Evolutionary conservation across 2,888 invertebrate genomes (phyloP), one percentile per base, ranked within the genome.

Genomic region (Drosophila heteroneura): DNA sequence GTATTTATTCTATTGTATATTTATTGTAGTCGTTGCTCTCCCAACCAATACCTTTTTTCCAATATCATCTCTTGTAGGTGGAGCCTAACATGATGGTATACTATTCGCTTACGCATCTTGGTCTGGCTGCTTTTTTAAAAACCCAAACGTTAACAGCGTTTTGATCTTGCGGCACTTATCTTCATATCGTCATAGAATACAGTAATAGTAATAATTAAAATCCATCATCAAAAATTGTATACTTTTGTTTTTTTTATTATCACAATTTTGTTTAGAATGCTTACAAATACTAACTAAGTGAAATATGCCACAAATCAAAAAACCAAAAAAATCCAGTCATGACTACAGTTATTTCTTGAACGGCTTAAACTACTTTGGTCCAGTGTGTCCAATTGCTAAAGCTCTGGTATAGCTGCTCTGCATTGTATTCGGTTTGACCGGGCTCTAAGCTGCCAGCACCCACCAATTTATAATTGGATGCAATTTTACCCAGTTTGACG

Each of bases 351-450:
- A 39, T 35, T 22, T 61, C 51, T 53, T 53, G 32, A 28, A 41
- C 60, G 9, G 30, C 26, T 60, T 49, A 58, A 33, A 12, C 14
- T 10, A 19, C 68, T 56, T 73, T 60, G 89, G 49, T 87, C 93
- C 93, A 97, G 93, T 97, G 95, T 5, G 95, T 95, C 96, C 96
- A 97, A 41, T 94, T 94, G 87, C 95, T 94, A 6, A 97, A 95
- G 68, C 96, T 94, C 58, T 95, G 94, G 83, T 94, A 96, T 1
- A 97, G 93, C 37, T 93, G 94, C 60, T 95, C 94, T 0, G 97
- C 97, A 1, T 97, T 96, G 86, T 96, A 97, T 37, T 95, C 93
- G 0, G 96, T 96, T 0, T 95, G 94, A 37, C 94, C 94, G 7
- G 95, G 91, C 60, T 92, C 94, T 26, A 97, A 91, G 86, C 96